Evolutionary conservation across 2,113 vertebrate genomes (phyloP), one percentile per base, ranked within the genome.

Genomic region (Spea multiplicata): DNA sequence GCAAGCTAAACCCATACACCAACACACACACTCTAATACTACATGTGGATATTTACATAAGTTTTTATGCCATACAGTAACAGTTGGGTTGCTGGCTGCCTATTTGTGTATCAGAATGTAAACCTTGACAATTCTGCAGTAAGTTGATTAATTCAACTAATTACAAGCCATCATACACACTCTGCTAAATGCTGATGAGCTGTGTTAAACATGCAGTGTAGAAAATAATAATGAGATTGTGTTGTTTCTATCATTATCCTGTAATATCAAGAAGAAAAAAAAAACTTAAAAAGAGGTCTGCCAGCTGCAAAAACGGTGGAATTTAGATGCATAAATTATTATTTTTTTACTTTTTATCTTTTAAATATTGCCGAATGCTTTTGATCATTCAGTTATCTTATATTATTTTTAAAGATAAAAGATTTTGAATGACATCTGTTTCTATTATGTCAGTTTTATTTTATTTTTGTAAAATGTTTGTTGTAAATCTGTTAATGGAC

Each of bases 121-220:
- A 62, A 53, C 14, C 14, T 44, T 78, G 76, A 55, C 61, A 47
- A 71, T 53, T 10, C 10, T 52, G 44, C 30, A 78, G 44, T 66
- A 73, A 72, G 44, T 66, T 79, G 76, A 79, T 79, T 79, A 79
- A 79, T 73, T 72, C 49, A 55, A 73, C 70, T 79, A 79, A 79
- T 79, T 79, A 73, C 50, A 73, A 66, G 59, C 61, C 10, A 73
- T 72, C n/a, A 8, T 52, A 65, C 44, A 71, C 69, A 79, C 49
- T 73, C 69, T 79, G 48, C 76, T 79, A 73, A 73, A 57, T 61
- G 55, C 61, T 79, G 68, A 79, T 66, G 76, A 79, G 76, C 46
- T 79, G 69, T 72, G 70, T 44, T 73, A 72, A 79, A 72, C 67
- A 61, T 57, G 49, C 52, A 44, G 61, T 57, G 76, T 8, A 55